These are phyloP conservation scores for Nannospalax galili DNA, from an alignment of 2,113 vertebrate genomes.

Conservation along the genomic window DNA sequence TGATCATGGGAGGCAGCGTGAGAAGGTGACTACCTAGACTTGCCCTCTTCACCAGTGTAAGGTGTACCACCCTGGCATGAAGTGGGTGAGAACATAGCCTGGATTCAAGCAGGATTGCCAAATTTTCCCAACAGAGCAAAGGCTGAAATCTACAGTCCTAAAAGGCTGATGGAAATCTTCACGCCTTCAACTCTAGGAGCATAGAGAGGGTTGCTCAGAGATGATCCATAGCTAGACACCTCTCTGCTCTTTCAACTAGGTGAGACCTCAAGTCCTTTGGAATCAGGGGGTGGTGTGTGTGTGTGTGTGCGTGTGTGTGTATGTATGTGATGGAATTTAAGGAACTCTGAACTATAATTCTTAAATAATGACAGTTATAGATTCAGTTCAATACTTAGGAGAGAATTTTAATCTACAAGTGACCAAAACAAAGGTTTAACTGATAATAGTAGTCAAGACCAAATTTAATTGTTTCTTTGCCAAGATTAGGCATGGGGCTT, in stretches of 20 bases:
- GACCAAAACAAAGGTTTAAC: not conserved
- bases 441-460: not conserved
- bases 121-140: not conserved
- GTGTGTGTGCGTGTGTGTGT: no score
- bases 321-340: not conserved
- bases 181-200: not conserved
- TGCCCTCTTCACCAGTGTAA: not conserved
- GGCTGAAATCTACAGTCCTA: not conserved
- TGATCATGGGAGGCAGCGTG: fast-evolving
- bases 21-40: not conserved
- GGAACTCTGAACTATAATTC: not conserved
- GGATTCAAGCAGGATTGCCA: no score
- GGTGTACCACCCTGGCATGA: not conserved
- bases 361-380: not conserved
- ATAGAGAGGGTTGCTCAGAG: not conserved
- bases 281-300: not conserved
- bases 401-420: conserved; percentile 14
- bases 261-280: not conserved
- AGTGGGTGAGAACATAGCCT: no score
- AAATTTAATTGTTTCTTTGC: not conserved
- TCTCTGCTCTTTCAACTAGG: not conserved
- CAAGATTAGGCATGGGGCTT: not conserved
- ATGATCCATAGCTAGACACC: fast-evolving
- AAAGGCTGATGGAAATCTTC: not conserved
- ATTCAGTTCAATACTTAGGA: not conserved